These are phyloP conservation scores for Semicossyphus pulcher DNA, from an alignment of 2,113 vertebrate species.

Conservation along the genomic window DNA sequence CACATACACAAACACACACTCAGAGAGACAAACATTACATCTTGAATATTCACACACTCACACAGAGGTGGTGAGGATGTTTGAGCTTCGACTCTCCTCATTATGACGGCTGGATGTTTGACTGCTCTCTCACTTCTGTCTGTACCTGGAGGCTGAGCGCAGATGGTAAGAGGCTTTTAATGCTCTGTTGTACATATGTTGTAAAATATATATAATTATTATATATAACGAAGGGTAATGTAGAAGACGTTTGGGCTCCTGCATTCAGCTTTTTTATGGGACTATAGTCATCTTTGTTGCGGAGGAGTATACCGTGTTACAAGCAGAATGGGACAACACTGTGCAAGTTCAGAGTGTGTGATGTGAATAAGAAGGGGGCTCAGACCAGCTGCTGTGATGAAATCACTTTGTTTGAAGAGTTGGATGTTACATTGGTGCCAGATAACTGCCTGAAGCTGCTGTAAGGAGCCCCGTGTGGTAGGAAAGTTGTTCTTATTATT, in stretches of 20 bases:
- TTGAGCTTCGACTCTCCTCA: slow-evolving; percentile 23
- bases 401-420: too few relatives aligned
- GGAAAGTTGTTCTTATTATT: too few relatives aligned
- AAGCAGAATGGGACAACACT: not conserved
- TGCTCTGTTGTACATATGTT: not conserved
- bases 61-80: slow-evolving; percentile 19
- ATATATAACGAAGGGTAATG: too few relatives aligned
- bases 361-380: slow-evolving; percentile 47
- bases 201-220: too few relatives aligned
- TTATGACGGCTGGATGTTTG: slow-evolving; percentile 6
- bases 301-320: not conserved
- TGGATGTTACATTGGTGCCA: too few relatives aligned
- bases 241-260: not conserved
- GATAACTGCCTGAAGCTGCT: too few relatives aligned
- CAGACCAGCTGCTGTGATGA: slow-evolving; percentile 6
- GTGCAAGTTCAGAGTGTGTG: slow-evolving; percentile 26
- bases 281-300: not conserved
- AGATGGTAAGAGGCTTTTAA: slow-evolving; percentile 48
- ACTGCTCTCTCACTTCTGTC: slow-evolving; percentile 1
- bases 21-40: slow-evolving; percentile 48
- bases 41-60: slow-evolving; percentile 46
- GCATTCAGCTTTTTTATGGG: not conserved
- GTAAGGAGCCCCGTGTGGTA: too few relatives aligned
- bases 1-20: slow-evolving; percentile 29
- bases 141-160: slow-evolving; percentile 11